These are phyloP conservation scores for Dicerorhinus sumatrensis DNA, from an alignment of 2,113 vertebrate species.

Conservation along the genomic window DNA sequence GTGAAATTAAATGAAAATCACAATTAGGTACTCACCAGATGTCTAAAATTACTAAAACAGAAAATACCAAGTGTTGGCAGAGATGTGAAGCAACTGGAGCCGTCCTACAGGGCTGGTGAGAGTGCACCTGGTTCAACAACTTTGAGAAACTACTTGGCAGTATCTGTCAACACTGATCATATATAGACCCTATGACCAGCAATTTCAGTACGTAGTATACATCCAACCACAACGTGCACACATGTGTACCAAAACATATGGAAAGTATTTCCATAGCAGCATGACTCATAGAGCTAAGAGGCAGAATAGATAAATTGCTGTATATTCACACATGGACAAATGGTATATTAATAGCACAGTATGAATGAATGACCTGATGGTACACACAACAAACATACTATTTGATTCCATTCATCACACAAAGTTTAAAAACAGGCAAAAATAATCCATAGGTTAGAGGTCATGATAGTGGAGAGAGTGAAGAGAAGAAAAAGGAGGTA, in stretches of 20 bases:
- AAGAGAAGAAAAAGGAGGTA: not conserved
- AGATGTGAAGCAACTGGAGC: not conserved
- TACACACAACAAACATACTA: not conserved
- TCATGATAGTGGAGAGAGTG: not conserved
- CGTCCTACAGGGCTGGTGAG: not conserved
- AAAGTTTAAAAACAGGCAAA: constrained; percentile 29
- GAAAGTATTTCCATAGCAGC: not conserved
- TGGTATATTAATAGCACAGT: not conserved
- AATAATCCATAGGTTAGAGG: not conserved
- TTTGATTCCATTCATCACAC: not conserved
- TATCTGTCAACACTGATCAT: not conserved
- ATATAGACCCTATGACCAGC: not conserved
- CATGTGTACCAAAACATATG: not conserved
- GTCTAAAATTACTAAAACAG: not conserved
- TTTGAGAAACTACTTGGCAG: not conserved
- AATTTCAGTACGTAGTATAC: not conserved
- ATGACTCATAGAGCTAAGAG: not conserved
- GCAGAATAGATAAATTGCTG: not conserved
- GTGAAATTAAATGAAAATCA: not conserved
- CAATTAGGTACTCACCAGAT: not conserved
- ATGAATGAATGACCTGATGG: not conserved
- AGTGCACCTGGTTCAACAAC: not conserved
- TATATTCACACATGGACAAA: not conserved
- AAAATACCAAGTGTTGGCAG: not conserved
- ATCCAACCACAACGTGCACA: not conserved